Base-by-base conservation (phyloP, 2,797 vertebrate species). In the Mormyrops attenuatus region DNA sequence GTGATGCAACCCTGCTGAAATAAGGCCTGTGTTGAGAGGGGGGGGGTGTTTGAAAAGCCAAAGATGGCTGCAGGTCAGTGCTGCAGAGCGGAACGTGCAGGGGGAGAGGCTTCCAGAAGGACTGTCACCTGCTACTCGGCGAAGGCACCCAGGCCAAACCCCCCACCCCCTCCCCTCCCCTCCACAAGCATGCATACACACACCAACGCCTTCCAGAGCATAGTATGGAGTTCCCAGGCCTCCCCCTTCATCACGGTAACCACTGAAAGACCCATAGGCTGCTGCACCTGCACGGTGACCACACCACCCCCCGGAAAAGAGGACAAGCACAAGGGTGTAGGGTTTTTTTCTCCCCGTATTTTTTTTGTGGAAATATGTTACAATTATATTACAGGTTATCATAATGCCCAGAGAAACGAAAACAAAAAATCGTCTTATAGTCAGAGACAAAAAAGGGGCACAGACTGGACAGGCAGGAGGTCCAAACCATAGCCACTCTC, bases 291-390 rank as follows among this genome's bases (percentile, higher is more conserved):
- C 22, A 66, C 8, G 3, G 22, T 26, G 60, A 30, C 57, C n/a
- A 63, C 2, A 66, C 30, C 52, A 17, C n/a, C 6, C n/a, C 34
- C 11, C 63, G 13, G 38, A 41, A 41, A 50, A 88, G 34, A 87
- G 20, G 44, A 30, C 60, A 60, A 86, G 49, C 38, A 85, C 44
- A 88, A 85, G 34, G 69, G 69, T 17, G 17, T 47, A 84, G 69
- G 55, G 50, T 22, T 77, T 50, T 69, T n/a, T 77, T 55, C 44
- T 87, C 34, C 50, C 66, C n/a, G 1, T 95, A 95, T 92, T 91
- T 92, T 92, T 95, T 96, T 96, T 96, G 95, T 96, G 95, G 95
- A 97, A 96, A 96, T 96, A 97, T 96, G 94, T 95, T 96, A 96
- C 96, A 97, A 92, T 94, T 96, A 96, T 96, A 95, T 96, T 96